Percentiles rank a stretch among this genome's conserved stretches.
These are phyloP conservation scores for Megalops atlanticus DNA, from an alignment of 2,113 vertebrate species.

Conservation along the genomic window DNA sequence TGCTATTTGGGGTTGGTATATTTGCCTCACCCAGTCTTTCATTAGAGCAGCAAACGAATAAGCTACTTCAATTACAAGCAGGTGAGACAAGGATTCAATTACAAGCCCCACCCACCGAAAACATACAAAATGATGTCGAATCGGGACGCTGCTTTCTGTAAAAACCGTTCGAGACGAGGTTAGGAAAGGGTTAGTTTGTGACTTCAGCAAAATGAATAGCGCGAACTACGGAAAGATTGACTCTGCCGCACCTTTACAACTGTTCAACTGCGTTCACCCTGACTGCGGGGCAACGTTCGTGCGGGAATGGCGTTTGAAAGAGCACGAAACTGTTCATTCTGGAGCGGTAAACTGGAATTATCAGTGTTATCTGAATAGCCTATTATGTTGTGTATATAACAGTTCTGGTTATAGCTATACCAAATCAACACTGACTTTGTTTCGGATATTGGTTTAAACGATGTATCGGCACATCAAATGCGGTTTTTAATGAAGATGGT, in stretches of 20 bases:
- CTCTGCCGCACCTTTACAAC: not conserved
- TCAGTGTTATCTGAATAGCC: no score
- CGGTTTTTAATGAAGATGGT: no score
- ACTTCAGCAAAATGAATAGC: constrained; percentile 40
- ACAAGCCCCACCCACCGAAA: not conserved
- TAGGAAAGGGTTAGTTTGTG: not conserved
- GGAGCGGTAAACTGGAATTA: constrained; percentile 67
- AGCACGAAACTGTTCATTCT: constrained; percentile 66
- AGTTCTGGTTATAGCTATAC: no score
- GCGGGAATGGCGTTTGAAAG: constrained; percentile 58
- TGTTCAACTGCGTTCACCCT: constrained; percentile 54
- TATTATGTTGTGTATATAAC: no score
- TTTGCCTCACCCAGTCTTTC: no score
- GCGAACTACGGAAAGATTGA: not conserved
- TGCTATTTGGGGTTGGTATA: no score
- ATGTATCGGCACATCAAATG: no score
- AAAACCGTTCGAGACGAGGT: no score
- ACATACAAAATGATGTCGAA: constrained; percentile 5
- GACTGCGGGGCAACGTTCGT: constrained; percentile 65
- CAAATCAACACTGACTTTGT: no score
- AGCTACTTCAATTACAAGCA: not conserved
- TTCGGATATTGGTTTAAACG: no score
- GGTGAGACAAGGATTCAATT: not conserved
- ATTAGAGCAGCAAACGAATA: no score
- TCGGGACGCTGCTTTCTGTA: not conserved